Evolutionary conservation across 1,140 invertebrate genomes (phyloP), one percentile per base, ranked within the genome.

Genomic region (Leguminivora glycinivorella): DNA sequence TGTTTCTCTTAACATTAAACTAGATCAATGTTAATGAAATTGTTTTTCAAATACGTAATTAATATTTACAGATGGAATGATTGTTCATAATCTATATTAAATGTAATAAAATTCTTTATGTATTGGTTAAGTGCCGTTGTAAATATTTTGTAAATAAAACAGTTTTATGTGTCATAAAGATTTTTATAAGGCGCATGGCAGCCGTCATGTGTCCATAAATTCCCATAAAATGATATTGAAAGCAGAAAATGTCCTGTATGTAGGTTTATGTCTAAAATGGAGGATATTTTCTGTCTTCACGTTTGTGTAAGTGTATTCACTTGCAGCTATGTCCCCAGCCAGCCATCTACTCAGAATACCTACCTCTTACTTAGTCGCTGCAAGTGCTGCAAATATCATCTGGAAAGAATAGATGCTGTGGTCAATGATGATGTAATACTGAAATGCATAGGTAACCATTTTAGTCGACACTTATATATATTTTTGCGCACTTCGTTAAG

Each of bases 71-170:
- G 31, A 63, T 5, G 25, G 29, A 63, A 63, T 63, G 26, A 63
- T 34, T 63, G 58, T 63, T 63, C 25, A 34, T 63, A 63, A 63
- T 63, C 58, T 63, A 6, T 63, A 29, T 29, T 63, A 29, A 63
- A 34, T 31, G 58, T 63, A 63, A 63, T 29, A 31, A 63, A 19
- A 63, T 17, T 17, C 25, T 63, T 63, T 63, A 63, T 29, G 26
- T 63, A 63, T 29, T 58, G 26, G 25, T 63, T 63, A 63, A 63
- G 58, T 29, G 58, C 58, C 22, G 68, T 58, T 73, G 85, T 87
- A 81, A 82, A 87, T 83, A 80, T 78, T 84, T 83, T 88, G 85
- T 83, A 86, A 88, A 88, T 87, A 87, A 87, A 87, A 75, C 82
- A 78, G 81, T 83, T 88, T 86, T 85, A 87, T 80, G 84, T 88